These are phyloP conservation scores for Triplophysa rosa DNA, from an alignment of 2,113 vertebrate genomes.

Conservation along the genomic window DNA sequence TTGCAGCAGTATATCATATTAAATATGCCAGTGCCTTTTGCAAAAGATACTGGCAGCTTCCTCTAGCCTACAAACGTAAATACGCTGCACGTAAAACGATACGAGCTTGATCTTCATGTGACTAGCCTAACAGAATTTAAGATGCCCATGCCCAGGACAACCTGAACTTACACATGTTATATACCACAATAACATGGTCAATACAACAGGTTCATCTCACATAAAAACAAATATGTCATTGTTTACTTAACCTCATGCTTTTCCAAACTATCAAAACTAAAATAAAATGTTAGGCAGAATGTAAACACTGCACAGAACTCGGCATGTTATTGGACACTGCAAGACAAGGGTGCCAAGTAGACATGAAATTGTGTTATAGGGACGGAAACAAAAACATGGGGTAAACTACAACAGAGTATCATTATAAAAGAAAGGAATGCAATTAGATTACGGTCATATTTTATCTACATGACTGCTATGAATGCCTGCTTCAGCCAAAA, in stretches of 20 bases:
- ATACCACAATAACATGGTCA: not conserved
- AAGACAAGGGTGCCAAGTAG: too few relatives aligned
- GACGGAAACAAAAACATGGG: not conserved
- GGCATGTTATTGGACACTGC: too few relatives aligned
- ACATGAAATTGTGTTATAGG: not conserved
- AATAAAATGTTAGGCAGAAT: too few relatives aligned
- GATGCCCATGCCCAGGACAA: conserved; percentile 33
- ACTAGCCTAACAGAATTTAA: conserved; percentile 9
- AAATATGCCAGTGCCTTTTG: not conserved
- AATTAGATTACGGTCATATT: not conserved
- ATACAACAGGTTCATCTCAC: not conserved
- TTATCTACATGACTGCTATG: not conserved
- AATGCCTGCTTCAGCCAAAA: not conserved
- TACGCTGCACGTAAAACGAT: conserved; percentile 52
- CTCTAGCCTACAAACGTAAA: conserved; percentile 48
- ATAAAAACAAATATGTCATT: not conserved
- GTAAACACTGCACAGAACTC: too few relatives aligned
- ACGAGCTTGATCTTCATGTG: conserved; percentile 49
- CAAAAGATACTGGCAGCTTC: conserved; percentile 21
- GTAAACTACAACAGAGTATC: not conserved
- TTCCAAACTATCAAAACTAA: too few relatives aligned
- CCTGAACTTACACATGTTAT: conserved; percentile 15
- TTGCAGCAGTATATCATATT: not conserved
- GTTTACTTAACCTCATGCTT: not conserved
- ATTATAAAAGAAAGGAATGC: not conserved